phyloP scores from a whole-genome alignment of 2,113 vertebrate genomes.

The Leiothrix lutea region DNA sequence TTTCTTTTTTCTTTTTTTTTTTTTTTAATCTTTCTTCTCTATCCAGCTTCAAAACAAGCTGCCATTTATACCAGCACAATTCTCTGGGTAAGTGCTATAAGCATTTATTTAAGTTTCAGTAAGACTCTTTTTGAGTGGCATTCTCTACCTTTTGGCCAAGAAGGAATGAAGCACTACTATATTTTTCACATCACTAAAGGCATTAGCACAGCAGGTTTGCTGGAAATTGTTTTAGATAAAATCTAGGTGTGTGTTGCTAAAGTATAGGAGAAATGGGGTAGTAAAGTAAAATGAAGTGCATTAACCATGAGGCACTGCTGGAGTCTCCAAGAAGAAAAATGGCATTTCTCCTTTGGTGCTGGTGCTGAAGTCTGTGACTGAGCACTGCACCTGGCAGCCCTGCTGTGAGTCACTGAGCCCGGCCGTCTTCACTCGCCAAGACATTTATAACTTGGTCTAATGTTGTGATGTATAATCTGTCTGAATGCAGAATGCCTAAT shows the following conservation, averaged over 20 bases:
- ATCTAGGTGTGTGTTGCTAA: neutral
- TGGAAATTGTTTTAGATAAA: neutral
- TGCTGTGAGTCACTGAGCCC: neutral
- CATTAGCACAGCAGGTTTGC: neutral
- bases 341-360: neutral
- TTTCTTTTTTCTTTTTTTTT: neutral
- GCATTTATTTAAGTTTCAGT: neutral
- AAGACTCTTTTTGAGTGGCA: neutral
- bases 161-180: fast-evolving
- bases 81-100: neutral
- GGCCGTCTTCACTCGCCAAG: neutral
- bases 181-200: neutral
- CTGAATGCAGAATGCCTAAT: neutral
- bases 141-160: neutral
- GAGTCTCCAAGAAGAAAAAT: neutral
- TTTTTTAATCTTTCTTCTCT: neutral
- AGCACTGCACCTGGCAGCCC: neutral
- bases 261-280: neutral
- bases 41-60: neutral
- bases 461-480: neutral
- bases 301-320: neutral
- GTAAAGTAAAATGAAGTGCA: neutral
- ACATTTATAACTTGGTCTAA: neutral
- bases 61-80: neutral
- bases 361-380: neutral